Conservation (phyloP, 2,888 invertebrate species). For the Nephrotoma flavescens region DNA sequence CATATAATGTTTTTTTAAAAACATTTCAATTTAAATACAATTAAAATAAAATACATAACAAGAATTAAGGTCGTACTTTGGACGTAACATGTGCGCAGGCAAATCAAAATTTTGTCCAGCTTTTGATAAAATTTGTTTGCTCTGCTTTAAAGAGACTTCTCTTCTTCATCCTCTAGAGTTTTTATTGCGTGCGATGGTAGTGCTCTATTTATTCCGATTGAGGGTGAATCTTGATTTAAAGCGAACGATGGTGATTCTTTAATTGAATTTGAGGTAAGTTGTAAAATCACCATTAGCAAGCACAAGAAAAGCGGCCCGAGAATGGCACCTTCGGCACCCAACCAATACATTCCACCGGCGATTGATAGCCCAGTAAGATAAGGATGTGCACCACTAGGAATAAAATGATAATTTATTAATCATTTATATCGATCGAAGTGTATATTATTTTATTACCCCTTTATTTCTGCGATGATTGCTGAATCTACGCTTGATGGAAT, state of each 20-base stretch:
- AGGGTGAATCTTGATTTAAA: too few species aligned
- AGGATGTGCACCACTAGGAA: constrained; percentile 75
- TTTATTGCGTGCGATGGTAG: constrained; percentile 30
- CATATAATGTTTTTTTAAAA: neutral
- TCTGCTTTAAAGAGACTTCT: neutral
- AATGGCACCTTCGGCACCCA: constrained; percentile 93
- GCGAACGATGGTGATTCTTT: constrained; percentile 39
- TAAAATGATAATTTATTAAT: neutral
- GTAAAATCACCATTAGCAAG: constrained; percentile 83
- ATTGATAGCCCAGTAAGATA: constrained; percentile 94
- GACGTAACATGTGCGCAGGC: neutral
- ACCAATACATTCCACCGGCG: constrained; percentile 94
- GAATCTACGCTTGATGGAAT: constrained; percentile 87
- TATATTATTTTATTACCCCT: constrained; percentile 48
- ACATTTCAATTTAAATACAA: neutral
- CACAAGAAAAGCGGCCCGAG: constrained; percentile 91
- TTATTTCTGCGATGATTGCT: constrained; percentile 92
- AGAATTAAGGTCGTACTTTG: neutral
- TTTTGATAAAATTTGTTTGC: neutral
- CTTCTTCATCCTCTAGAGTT: neutral
- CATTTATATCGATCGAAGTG: neutral
- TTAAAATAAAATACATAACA: neutral
- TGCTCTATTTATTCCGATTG: constrained; percentile 35
- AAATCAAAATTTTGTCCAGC: neutral
- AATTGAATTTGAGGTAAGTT: constrained; percentile 58